These are phyloP conservation scores for Danio tinwini DNA, from an alignment of 2,797 vertebrate species.

Conservation along the genomic window DNA sequence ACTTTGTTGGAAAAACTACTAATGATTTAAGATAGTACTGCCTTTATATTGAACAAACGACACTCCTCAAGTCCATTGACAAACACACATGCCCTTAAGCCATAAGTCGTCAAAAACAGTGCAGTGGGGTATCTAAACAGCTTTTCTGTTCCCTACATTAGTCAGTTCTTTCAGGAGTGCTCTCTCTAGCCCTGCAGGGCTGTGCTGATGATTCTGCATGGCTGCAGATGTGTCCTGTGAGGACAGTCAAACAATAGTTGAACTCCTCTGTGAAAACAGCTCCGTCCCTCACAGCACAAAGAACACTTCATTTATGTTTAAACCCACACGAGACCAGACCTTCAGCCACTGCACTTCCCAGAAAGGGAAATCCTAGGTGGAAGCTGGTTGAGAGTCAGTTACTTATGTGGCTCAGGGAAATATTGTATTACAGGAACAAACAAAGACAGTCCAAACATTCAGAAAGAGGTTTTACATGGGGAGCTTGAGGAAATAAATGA, in stretches of 20 bases:
- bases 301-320: conserved; percentile 3
- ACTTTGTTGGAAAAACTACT: no score
- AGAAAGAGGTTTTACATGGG: conserved; percentile 6
- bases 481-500: conserved; percentile 17
- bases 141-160: conserved; percentile 23
- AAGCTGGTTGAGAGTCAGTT: conserved; percentile 1
- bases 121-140: not conserved
- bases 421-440: not conserved
- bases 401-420: conserved; percentile 12
- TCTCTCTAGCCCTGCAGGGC: conserved; percentile 5
- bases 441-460: conserved; percentile 16
- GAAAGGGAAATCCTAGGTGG: not conserved
- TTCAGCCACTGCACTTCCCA: not conserved
- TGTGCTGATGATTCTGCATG: conserved; percentile 30
- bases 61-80: not conserved
- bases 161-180: conserved; percentile 14
- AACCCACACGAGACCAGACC: not conserved
- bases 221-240: conserved; percentile 10
- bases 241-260: conserved; percentile 8
- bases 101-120: not conserved
- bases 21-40: no score
- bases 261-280: conserved; percentile 7
- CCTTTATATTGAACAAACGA: not conserved
- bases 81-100: conserved; percentile 19
- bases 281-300: not conserved